phyloP scores from a whole-genome alignment of 2,113 vertebrate species.

The Chaetodon auriga region DNA sequence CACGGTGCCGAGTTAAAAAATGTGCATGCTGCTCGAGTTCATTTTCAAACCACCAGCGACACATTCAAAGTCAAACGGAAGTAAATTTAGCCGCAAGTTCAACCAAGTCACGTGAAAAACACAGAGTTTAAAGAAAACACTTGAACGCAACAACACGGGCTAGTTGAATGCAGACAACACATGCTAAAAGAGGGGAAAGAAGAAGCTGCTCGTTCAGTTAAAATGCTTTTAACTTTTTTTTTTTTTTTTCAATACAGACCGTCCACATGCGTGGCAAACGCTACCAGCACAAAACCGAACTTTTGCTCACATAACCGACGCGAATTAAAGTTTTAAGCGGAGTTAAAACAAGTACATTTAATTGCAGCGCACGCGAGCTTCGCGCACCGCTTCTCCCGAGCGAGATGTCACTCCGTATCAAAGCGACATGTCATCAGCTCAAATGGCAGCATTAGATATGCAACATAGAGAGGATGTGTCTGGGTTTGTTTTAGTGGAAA shows the following conservation, averaged over 20 bases:
- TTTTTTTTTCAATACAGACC: too few relatives aligned
- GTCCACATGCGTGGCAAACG: not conserved
- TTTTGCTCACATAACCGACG: not conserved
- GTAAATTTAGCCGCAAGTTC: constrained; percentile 7
- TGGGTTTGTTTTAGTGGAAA: not conserved
- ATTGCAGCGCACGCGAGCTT: constrained; percentile 50
- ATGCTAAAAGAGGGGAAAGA: not conserved
- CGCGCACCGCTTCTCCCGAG: constrained; percentile 26
- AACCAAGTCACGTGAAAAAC: constrained; percentile 26
- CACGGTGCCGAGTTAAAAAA: not conserved
- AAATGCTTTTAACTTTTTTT: not conserved
- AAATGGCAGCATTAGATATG: not conserved
- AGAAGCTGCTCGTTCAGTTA: not conserved
- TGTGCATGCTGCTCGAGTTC: not conserved
- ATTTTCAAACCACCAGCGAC: not conserved
- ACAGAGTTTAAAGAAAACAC: too few relatives aligned
- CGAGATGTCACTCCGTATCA: constrained; percentile 56
- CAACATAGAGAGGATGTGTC: not conserved
- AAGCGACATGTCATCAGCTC: constrained; percentile 62
- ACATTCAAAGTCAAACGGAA: constrained; percentile 28
- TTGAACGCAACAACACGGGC: not conserved
- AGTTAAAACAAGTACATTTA: constrained; percentile 10
- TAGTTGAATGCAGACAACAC: not conserved
- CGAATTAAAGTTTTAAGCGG: not conserved
- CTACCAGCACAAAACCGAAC: not conserved